Base-by-base conservation (phyloP, 2,888 invertebrate genomes). In the Drosophila acutilabella region DNA sequence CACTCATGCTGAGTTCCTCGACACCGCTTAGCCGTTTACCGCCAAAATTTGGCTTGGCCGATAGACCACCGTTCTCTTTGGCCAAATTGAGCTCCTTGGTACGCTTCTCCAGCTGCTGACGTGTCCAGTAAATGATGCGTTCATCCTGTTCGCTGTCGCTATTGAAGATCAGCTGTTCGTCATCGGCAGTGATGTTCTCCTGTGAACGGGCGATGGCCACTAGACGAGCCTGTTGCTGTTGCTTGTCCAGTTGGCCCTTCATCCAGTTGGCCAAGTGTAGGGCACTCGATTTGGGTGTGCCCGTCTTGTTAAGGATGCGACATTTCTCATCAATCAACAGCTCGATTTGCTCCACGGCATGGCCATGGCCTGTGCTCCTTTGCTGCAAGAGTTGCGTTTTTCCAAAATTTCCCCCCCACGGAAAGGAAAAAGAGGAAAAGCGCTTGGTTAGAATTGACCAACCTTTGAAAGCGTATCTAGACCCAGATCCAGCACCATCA, bases 241-340 rank as follows among this genome's bases (percentile, higher is more conserved):
- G 94, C 47, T 94, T 93, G 74, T 95, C 95, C 53, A 96, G 93
- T 69, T 96, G 94, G 4, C 96, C 95, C 65, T 95, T 96, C 95
- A 96, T 96, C 96, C 96, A 96, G 85, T 96, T 94, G 74, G 96
- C 96, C 75, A 96, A 93, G 83, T 96, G 96, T 52, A 96, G 91
- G 0, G 96, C 96, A 61, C 95, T 96, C 14, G 95, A 95, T 90
- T 94, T 95, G 83, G 95, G 95, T 41, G 94, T 93, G 52, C 94
- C 94, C 53, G 93, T 93, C 90, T 94, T 95, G 74, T 94, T 94
- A 69, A 95, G 91, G 69, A 94, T 94, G 76, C 94, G 94, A 90
- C 95, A 95, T 86, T 94, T 94, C 89, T 94, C 94, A 88, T 95
- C 95, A 75, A 94, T 95, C 71, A 94, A 90, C 87, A 94, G 93